Percentiles rank a stretch among this genome's conserved stretches.
Evolutionary conservation across 2,797 vertebrate species (phyloP).

Genomic region (Coranthus polyacanthus): DNA sequence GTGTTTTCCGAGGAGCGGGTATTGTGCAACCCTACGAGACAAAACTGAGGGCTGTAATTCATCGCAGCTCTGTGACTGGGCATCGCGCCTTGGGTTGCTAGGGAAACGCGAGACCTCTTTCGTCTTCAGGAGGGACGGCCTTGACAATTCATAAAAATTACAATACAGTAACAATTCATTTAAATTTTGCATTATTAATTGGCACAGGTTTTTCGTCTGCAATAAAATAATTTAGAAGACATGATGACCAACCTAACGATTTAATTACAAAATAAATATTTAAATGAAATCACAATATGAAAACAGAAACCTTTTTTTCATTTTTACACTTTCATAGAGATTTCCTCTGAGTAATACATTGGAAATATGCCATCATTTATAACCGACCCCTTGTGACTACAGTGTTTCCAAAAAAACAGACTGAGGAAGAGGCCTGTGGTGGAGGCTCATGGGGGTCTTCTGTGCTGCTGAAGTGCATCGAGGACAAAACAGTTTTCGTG

Average conservation of each 20-base stretch:
- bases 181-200: too few relatives aligned
- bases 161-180: too few relatives aligned
- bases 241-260: slow-evolving; percentile 40
- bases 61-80: accelerated
- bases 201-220: not conserved
- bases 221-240: slow-evolving; percentile 36
- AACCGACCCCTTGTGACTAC: slow-evolving; percentile 38
- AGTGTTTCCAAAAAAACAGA: slow-evolving; percentile 48
- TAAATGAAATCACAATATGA: slow-evolving; percentile 41
- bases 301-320: slow-evolving; percentile 44
- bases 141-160: too few relatives aligned
- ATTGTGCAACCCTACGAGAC: slow-evolving; percentile 7
- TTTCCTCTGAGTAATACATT: slow-evolving; percentile 53
- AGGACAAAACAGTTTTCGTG: slow-evolving; percentile 9
- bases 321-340: slow-evolving; percentile 61
- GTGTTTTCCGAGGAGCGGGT: not conserved
- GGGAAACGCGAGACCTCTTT: slow-evolving; percentile 14
- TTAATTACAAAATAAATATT: slow-evolving; percentile 79
- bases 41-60: accelerated
- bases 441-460: slow-evolving; percentile 20
- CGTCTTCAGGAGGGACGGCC: too few relatives aligned
- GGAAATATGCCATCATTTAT: slow-evolving; percentile 11
- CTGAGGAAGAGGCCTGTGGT: slow-evolving; percentile 40
- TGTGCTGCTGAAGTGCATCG: slow-evolving; percentile 11
- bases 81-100: slow-evolving; percentile 22